These are phyloP conservation scores for Oligia fasciuncula DNA, from an alignment of 2,888 invertebrate species.

Conservation along the genomic window DNA sequence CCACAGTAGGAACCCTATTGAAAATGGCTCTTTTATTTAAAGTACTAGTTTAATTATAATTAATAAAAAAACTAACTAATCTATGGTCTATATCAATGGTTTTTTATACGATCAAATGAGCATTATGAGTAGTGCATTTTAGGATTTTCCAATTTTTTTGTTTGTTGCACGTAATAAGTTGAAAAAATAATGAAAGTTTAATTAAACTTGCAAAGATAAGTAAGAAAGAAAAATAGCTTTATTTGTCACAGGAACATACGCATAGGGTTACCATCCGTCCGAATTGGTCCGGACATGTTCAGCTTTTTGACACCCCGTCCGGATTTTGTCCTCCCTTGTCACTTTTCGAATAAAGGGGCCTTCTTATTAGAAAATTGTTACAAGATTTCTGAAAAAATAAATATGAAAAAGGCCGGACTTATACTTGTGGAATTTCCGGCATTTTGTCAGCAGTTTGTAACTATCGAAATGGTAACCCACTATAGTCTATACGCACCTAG, in stretches of 20 bases:
- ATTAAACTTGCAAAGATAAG: neutral
- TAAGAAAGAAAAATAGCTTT: too few species aligned
- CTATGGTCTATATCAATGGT: too few species aligned
- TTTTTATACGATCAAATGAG: too few species aligned
- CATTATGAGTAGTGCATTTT: too few species aligned
- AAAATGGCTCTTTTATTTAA: too few species aligned
- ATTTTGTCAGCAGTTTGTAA: neutral
- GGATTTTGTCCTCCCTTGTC: neutral
- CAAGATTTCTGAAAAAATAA: neutral
- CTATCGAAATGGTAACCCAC: too few species aligned
- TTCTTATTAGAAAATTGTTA: too few species aligned
- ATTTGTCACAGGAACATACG: too few species aligned
- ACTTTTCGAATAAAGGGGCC: neutral
- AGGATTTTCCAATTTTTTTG: too few species aligned
- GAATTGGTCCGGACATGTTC: neutral
- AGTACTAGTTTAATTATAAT: too few species aligned
- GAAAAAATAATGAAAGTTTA: neutral
- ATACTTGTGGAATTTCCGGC: neutral
- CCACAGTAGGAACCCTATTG: too few species aligned
- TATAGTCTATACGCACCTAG: neutral
- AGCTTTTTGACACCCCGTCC: neutral
- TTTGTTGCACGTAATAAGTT: neutral
- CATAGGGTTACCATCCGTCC: neutral
- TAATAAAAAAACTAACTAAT: too few species aligned
- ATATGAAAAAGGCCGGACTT: neutral